phyloP scores from a whole-genome alignment of 2,797 vertebrate genomes.

The Syndactyla subalaris region DNA sequence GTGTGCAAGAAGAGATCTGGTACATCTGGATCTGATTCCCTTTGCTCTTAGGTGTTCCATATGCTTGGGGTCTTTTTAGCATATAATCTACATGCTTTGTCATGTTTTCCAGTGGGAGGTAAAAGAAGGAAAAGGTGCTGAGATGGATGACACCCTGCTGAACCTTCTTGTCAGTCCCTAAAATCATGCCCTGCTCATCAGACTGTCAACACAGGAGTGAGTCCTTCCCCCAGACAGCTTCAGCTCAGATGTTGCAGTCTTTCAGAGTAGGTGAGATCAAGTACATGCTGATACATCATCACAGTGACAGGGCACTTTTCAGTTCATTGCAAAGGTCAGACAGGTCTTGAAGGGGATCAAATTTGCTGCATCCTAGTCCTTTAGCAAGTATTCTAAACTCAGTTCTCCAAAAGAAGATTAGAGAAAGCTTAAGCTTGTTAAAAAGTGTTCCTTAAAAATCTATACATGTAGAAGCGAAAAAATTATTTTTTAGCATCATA shows the following conservation, averaged over 20 bases:
- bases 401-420: background rate
- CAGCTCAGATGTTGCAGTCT: background rate
- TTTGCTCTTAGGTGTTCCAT: background rate
- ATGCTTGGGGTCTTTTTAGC: background rate
- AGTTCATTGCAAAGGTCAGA: background rate
- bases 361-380: background rate
- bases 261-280: background rate
- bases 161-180: background rate
- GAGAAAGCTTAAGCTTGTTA: background rate
- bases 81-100: background rate
- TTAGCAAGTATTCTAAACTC: background rate
- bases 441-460: background rate
- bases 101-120: background rate
- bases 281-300: fast-evolving
- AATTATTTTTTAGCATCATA: background rate
- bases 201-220: background rate
- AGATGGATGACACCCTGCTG: background rate
- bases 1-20: background rate
- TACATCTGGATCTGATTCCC: background rate
- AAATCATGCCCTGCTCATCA: fast-evolving
- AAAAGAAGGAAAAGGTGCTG: background rate
- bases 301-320: background rate
- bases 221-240: background rate
- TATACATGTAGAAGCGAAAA: background rate
- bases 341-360: background rate